Conservation (phyloP, 2,888 invertebrate species). For the Troides helena region DNA sequence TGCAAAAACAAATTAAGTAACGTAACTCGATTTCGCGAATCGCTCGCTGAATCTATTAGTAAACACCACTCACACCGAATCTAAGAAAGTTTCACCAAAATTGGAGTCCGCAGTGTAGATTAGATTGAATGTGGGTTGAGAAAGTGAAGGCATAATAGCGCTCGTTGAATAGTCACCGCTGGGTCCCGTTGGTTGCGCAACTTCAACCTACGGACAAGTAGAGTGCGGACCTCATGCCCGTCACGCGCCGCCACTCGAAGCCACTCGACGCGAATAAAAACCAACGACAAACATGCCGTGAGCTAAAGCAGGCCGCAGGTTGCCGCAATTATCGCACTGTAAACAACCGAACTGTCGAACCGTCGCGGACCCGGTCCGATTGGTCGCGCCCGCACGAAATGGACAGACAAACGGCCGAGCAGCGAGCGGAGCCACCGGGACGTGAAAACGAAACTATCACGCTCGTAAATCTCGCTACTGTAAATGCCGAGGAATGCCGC, state of each 20-base stretch:
- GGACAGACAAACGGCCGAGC: conserved; percentile 60
- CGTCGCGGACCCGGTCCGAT: conserved; percentile 45
- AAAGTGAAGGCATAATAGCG: conserved; percentile 65
- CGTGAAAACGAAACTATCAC: conserved; percentile 75
- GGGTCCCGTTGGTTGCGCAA: conserved; percentile 65
- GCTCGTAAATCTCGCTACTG: conserved; percentile 68
- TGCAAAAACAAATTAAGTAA: too few species aligned
- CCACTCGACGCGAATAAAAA: conserved; percentile 49
- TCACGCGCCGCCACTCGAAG: conserved; percentile 54
- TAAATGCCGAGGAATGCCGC: conserved; percentile 65
- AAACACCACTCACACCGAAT: conserved; percentile 14
- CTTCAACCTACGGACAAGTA: conserved; percentile 57
- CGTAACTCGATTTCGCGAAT: too few species aligned
- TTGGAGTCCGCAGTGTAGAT: conserved; percentile 41
- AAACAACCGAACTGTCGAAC: conserved; percentile 54
- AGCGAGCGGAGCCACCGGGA: conserved; percentile 62
- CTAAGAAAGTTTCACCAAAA: conserved; percentile 47
- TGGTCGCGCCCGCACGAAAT: conserved; percentile 55
- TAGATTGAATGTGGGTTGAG: conserved; percentile 61
- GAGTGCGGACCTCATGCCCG: conserved; percentile 49
- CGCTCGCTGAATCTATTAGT: conserved; percentile 9
- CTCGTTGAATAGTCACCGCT: conserved; percentile 59
- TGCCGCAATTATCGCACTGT: conserved; percentile 36
- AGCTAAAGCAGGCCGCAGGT: conserved; percentile 39
- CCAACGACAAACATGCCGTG: conserved; percentile 47